Evolutionary conservation across 2,797 vertebrate species (phyloP).

Genomic region (Silurus aristotelis): DNA sequence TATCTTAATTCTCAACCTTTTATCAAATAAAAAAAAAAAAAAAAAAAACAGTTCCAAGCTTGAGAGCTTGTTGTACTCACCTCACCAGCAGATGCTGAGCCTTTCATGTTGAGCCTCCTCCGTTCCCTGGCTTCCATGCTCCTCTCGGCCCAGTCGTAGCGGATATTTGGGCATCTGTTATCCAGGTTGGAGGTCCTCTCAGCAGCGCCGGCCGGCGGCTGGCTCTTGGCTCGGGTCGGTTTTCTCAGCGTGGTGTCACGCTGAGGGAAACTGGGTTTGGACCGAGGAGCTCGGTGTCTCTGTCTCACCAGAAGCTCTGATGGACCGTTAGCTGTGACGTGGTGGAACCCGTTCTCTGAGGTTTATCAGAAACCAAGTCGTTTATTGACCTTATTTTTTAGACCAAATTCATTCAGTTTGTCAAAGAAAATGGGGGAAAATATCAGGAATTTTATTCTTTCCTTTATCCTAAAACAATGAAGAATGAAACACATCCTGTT

Average conservation of each 20-base stretch:
- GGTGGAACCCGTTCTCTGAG: conserved; percentile 57
- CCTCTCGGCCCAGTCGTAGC: conserved; percentile 81
- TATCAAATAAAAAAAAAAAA: too few species aligned
- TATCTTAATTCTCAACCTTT: conserved; percentile 3
- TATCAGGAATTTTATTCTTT: too few species aligned
- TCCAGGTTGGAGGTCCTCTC: conserved; percentile 69
- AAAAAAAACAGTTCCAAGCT: too few species aligned
- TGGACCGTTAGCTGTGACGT: conserved; percentile 17
- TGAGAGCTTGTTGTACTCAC: conserved; percentile 57
- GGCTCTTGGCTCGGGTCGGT: conserved; percentile 73
- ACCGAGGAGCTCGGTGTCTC: conserved; percentile 54
- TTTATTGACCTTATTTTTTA: background rate
- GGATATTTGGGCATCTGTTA: conserved; percentile 74
- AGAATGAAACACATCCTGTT: background rate
- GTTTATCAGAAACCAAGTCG: background rate
- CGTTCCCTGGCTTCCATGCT: conserved; percentile 74
- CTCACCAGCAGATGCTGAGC: conserved; percentile 73
- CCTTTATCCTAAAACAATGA: too few species aligned
- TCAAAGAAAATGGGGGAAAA: background rate
- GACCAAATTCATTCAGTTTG: background rate
- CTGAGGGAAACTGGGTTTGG: conserved; percentile 60
- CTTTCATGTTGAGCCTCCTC: conserved; percentile 79
- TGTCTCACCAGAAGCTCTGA: conserved; percentile 13
- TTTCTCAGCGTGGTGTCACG: conserved; percentile 62
- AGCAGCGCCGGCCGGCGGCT: conserved; percentile 68